These are phyloP conservation scores for Aphelenchoides fujianensis DNA, from an alignment of 1,140 invertebrate genomes.

Conservation along the genomic window DNA sequence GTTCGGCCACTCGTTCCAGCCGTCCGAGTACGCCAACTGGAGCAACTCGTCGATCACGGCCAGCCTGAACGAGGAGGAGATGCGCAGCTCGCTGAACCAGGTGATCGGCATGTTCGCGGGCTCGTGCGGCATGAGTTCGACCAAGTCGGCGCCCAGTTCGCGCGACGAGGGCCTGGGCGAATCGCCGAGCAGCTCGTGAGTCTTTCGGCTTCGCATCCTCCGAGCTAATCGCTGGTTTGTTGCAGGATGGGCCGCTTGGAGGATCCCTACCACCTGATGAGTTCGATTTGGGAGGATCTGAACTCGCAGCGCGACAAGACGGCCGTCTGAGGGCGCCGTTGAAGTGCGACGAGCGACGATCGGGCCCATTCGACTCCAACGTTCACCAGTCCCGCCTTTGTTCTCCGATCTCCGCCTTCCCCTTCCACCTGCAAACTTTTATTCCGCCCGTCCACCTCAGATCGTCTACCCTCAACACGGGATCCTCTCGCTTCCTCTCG, in stretches of 20 bases:
- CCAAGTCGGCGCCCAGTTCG: not conserved
- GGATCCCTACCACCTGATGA: slow-evolving; percentile 19
- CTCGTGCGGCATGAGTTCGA: slow-evolving; percentile 15
- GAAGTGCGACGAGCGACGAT: not conserved
- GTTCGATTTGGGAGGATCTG: slow-evolving; percentile 13
- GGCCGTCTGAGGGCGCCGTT: not conserved
- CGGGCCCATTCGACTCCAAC: not conserved
- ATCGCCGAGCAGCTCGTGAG: slow-evolving; percentile 27
- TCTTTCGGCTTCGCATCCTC: not conserved
- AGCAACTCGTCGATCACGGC: not conserved
- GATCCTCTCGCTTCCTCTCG: slow-evolving; percentile 5
- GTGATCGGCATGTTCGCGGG: slow-evolving; percentile 14
- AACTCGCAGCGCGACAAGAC: not conserved
- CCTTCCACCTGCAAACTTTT: slow-evolving; percentile 12
- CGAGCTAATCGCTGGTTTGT: not conserved
- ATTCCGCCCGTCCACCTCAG: not conserved
- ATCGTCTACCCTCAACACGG: no score
- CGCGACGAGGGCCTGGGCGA: slow-evolving; percentile 27
- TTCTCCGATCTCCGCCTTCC: no score
- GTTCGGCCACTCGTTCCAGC: not conserved
- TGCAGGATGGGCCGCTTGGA: slow-evolving; percentile 1
- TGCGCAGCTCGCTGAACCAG: slow-evolving; percentile 9
- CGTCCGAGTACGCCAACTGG: not conserved
- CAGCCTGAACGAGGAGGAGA: not conserved
- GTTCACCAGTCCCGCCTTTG: no score